Percentiles rank a stretch among this genome's conserved stretches.
Conservation (phyloP, 2,113 vertebrate species). For the Cephalopterus ornatus region DNA sequence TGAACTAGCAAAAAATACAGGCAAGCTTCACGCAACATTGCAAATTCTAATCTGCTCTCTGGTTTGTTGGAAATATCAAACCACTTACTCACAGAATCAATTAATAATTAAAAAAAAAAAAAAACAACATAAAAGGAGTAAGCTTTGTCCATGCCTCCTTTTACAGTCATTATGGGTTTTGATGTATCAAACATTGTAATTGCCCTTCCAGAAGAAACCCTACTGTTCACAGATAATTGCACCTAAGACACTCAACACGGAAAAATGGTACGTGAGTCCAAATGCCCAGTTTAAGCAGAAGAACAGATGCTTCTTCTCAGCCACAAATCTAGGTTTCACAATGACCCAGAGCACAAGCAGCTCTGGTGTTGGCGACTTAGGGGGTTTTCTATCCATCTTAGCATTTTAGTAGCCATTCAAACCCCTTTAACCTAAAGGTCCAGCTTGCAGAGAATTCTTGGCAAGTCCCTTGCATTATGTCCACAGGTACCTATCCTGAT, state of each 20-base stretch:
- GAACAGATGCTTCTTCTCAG: background rate
- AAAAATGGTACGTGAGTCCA: fast-evolving
- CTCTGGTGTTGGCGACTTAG: background rate
- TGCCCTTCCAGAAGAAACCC: background rate
- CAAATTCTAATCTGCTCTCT: background rate
- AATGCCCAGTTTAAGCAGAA: background rate
- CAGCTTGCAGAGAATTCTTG: background rate
- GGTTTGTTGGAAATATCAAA: background rate
- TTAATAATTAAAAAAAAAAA: background rate
- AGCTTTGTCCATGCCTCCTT: background rate
- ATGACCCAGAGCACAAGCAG: background rate
- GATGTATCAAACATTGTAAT: background rate
- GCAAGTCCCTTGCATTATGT: background rate
- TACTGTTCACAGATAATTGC: background rate
- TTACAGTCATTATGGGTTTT: background rate
- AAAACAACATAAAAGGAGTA: background rate
- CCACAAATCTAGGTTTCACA: background rate
- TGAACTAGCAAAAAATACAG: background rate
- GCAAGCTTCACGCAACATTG: background rate
- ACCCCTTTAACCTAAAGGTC: background rate
- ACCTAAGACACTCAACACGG: background rate
- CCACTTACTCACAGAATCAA: background rate
- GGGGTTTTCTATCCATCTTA: background rate
- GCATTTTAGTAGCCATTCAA: background rate
- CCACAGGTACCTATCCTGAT: background rate